Base-by-base conservation (phyloP, 2,888 invertebrate species). In the Mylabris sibirica region DNA sequence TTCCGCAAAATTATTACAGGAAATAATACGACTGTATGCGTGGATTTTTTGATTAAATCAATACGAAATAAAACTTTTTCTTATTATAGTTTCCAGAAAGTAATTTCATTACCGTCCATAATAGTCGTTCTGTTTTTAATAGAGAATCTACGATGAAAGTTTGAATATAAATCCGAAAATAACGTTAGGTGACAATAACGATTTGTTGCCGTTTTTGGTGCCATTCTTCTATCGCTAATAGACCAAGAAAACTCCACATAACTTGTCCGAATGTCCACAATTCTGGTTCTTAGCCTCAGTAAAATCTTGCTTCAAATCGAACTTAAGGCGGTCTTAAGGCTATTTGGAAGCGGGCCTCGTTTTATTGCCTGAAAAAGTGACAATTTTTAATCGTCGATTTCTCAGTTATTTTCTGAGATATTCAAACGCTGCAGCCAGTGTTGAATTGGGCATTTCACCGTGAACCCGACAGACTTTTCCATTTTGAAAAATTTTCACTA, bases 181-280 rank as follows among this genome's bases (percentile, higher is more conserved):
- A 72, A 65, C 68, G 70, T 79, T 78, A 74, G 77, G 76, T 78
- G 80, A 80, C 80, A 78, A 79, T 80, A 81, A 81, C 78, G 79
- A 81, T 81, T 79, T 77, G 79, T 76, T 72, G 76, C 75, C 75
- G n/a, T n/a, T n/a, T 70, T 73, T 62, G 67, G 74, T 73, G 76
- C 77, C 75, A 77, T 78, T 77, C 75, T 75, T 77, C 74, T 70
- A 71, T 71, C 69, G 70, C 61, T 79, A 80, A 80, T 79, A 78
- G 76, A 77, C 78, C 80, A 78, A 72, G 75, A 72, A 77, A 79
- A 78, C 76, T 79, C 78, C 77, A 78, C 78, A 79, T 77, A 79
- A 80, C 78, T 80, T 80, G 78, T 79, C 77, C 73, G 76, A 78
- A 75, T 78, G 79, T 79, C 79, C 76, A 73, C 77, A n/a, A n/a